Base-by-base conservation (phyloP, 1,140 invertebrate species). In the Arctopsyche grandis region DNA sequence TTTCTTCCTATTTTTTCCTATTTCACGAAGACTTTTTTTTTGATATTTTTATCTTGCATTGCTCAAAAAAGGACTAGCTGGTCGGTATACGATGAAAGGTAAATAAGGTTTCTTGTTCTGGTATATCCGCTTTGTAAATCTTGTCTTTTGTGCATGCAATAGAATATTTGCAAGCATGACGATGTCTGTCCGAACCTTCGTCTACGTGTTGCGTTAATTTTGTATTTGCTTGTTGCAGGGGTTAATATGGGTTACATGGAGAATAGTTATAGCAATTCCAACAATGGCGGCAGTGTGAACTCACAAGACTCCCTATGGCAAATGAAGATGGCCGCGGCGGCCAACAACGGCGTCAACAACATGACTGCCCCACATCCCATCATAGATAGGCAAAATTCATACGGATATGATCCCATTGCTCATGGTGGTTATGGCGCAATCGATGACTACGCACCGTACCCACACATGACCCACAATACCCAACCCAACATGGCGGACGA, bases 241-340 rank as follows among this genome's bases (percentile, higher is more conserved):
- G 92, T 94, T 80, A 95, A 95, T 86, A 95, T 96, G 91, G 94
- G 93, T 69, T 96, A 95, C 88, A 93, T 96, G 88, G 95, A 96
- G 84, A 96, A 96, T 87, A 96, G 94, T 85, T 97, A 96, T 87
- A 95, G 94, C 56, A 97, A 96, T 85, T 96, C 95, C 71, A 96
- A 96, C 87, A 96, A 97, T 87, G 95, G 95, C 22, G 95, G 96
- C 70, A 96, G 95, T 75, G 95, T 97, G 46, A 96, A 97, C 88
- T 97, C 95, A 0, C 96, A 97, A 85, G 96, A 97, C 85, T 97
- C 95, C n/a, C 89, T 97, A 81, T 97, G 96, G 95, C 95, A 97
- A 88, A 94, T 96, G 90, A 96, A 97, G 88, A 94, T 94, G 89
- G 93, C 93, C 0, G 93, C 92, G 4, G 92, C 92, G 0, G 91